Base-by-base conservation (phyloP, 2,888 invertebrate genomes). In the Cerastoderma edule region DNA sequence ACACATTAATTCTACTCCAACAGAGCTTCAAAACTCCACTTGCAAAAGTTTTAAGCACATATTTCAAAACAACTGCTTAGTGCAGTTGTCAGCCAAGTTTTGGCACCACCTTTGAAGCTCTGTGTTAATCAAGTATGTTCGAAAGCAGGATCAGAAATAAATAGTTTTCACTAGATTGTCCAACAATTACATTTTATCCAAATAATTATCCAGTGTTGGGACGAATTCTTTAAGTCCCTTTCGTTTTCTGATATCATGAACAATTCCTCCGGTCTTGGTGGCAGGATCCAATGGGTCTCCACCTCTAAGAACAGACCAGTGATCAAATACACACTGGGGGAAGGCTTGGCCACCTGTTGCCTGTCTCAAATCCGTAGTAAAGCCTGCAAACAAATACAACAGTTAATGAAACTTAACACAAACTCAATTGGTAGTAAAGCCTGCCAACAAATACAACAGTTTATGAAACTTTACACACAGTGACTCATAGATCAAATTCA, bases 241-340 rank as follows among this genome's bases (percentile, higher is more conserved):
- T 94, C 99, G 96, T 95, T 99, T 99, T 93, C 99, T 96, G 89
- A 97, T 99, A 72, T 98, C 98, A 95, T 96, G 94, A 63, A 94
- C 93, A 68, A 94, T 89, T 54, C 84, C 87, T 68, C 87, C 89
- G 46, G 94, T 93, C 85, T 93, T 93, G 80, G 92, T 89, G 67
- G 86, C 83, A 10, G 90, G 85, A 57, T 99, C 99, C 93, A 95
- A 94, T 85, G 99, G 98, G 93, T 99, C 98, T 93, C 99, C 98
- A 93, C 99, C 98, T 80, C 98, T 97, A 93, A 99, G 95, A 80
- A 98, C 94, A 94, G 99, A 98, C 99, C 99, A 99, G 94, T 99
- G 99, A 94, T 99, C 99, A 94, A 99, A 99, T 93, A 99, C 99
- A 94, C 99, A 99, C 94, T 99, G 99, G 92, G 99, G 99, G 97